Base-by-base conservation (phyloP, 2,888 invertebrate species). In the Xestia c-nigrum region DNA sequence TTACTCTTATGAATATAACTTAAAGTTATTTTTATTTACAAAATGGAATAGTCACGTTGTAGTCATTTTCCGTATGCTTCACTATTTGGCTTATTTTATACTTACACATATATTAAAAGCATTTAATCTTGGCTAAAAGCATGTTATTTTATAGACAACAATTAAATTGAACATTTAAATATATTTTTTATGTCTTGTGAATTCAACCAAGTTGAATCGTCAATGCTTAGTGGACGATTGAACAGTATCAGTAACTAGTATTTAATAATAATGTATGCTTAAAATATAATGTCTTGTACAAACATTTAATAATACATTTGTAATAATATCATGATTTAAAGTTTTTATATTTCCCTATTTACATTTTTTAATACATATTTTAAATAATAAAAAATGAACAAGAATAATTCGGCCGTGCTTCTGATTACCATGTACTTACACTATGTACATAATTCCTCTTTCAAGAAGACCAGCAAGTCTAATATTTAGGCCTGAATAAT, bases 1-100 rank as follows among this genome's bases (percentile, higher is more conserved):
- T 89, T 89, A 90, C 74, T 80, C 91, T 90, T 91, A 91, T 77
- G 47, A 57, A 72, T 65, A 76, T 74, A 82, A 52, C 80, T 87
- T 81, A 84, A 69, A 78, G 31, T 78, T 73, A 74, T 71, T 83
- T 55, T 77, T 81, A 86, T 81, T 81, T 88, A 85, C 74, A 88
- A 16, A 81, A 77, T 84, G 84, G 78, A 86, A 84, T 83, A 86
- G 24, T 78, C 55, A 76, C 74, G 57, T 75, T 63, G 52, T 76
- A 82, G 50, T 72, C 7, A 66, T 72, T 64, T 59, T 65, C 71
- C n/a, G 71, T 79, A 74, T 46, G 52, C 75, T 78, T 83, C 52
- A 43, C 67, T 85, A 85, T 85, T 87, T 87, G 80, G 80, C 81
- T 81, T 86, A 85, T 43, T 76, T 77, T 61, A 77, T 59, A 72